Percentiles rank a stretch among this genome's conserved stretches.
phyloP scores from a whole-genome alignment of 2,113 vertebrate species.

The Girardinichthys multiradiatus region DNA sequence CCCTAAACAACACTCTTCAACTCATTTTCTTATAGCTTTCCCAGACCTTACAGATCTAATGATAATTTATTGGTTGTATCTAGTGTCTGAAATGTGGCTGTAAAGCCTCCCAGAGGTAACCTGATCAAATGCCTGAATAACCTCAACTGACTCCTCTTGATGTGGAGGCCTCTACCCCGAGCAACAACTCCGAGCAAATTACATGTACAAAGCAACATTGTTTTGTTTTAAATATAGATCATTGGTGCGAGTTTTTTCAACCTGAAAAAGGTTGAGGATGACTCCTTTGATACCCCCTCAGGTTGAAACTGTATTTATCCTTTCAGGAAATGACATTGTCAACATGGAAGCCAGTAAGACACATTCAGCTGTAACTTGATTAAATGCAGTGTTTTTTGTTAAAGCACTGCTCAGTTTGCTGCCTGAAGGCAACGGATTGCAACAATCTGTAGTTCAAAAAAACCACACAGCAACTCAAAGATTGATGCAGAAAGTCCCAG shows the following conservation, averaged over 20 bases:
- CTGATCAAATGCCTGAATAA: background rate
- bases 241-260: no score
- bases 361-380: slow-evolving; percentile 28
- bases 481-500: slow-evolving; percentile 8
- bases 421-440: no score
- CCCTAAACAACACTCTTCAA: background rate
- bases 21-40: background rate
- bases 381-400: slow-evolving; percentile 22
- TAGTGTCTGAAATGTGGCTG: background rate
- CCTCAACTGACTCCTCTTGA: no score
- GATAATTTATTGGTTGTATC: background rate
- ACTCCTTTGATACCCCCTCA: background rate
- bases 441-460: slow-evolving; percentile 3
- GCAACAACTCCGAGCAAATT: no score
- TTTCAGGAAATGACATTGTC: background rate
- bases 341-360: slow-evolving; percentile 14
- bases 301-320: slow-evolving; percentile 1
- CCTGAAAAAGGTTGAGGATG: slow-evolving; percentile 2
- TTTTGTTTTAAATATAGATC: no score
- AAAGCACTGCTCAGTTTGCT: slow-evolving; percentile 24
- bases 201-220: no score
- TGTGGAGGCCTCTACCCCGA: no score
- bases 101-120: no score
- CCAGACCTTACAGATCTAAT: background rate
- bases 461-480: slow-evolving; percentile 4